Base-by-base conservation (phyloP, 2,113 vertebrate species). In the Tringa solitaria region DNA sequence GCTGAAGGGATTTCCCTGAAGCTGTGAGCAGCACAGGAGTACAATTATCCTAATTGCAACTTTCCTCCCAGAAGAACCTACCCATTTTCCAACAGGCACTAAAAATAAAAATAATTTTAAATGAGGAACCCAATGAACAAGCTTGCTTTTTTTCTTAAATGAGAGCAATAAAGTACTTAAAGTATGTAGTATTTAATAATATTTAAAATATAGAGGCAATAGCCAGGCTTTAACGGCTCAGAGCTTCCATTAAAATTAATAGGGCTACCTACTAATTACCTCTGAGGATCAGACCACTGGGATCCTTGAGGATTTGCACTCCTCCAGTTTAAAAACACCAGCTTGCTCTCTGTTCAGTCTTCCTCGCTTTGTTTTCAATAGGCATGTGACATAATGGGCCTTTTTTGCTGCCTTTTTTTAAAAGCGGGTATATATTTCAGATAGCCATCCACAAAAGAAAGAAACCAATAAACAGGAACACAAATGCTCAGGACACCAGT, bases 161-260 rank as follows among this genome's bases (percentile, higher is more conserved):
- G 84, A 93, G 77, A 91, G 57, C 70, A 93, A 43, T 87, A 69
- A 93, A 94, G 67, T 85, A 84, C 84, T 91, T 91, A 45, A 57
- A 82, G 80, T 53, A 88, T 87, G 85, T 67, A 95, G 74, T 80
- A 85, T 87, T 92, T 96, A 96, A 95, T 95, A 95, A 92, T 93
- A 91, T 82, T 89, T 93, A 89, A 96, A 92, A 97, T 79, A 85
- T 3, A 95, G 65, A 91, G 57, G 94, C 92, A 92, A 95, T 89
- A 93, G 86, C 41, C 57, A 85, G 61, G 78, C 72, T 93, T 91
- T 96, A 96, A 92, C 21, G 12, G 91, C 95, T 87, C 92, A 95
- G 77, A 95, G 94, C 77, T 95, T 86, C 91, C 95, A 92, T 95
- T 91, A 96, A 92, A 97, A 95, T 91, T 95, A 96, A 95, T 91